Percentiles rank a stretch among this genome's conserved stretches.
Evolutionary conservation across 2,797 vertebrate species (phyloP).

Genomic region (Philypnodon macrostomus): DNA sequence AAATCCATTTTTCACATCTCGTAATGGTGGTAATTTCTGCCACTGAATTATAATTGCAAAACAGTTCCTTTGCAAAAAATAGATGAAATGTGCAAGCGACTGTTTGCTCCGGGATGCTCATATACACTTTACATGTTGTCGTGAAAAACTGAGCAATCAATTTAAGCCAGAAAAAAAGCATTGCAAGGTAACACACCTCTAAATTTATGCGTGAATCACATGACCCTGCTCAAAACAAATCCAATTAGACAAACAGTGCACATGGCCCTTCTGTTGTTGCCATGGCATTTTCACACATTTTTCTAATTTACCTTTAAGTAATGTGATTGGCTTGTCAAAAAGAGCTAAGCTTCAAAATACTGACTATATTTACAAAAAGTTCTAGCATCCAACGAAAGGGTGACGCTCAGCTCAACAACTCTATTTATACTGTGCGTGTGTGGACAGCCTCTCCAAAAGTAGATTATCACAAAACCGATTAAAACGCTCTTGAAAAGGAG

Average conservation of each 20-base stretch:
- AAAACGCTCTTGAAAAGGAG: slow-evolving; percentile 55
- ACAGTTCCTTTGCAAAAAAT: slow-evolving; percentile 2
- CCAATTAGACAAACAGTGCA: slow-evolving; percentile 37
- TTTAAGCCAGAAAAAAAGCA: neutral
- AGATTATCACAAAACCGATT: slow-evolving; percentile 42
- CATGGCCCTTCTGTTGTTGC: slow-evolving; percentile 52
- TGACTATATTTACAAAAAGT: slow-evolving; percentile 33
- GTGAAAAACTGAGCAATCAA: slow-evolving; percentile 10
- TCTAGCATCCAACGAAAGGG: slow-evolving; percentile 37
- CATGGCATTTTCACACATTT: slow-evolving; percentile 64
- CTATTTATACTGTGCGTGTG: slow-evolving; percentile 67
- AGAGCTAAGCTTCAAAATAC: slow-evolving; percentile 32
- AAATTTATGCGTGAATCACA: neutral
- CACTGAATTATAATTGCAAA: slow-evolving; percentile 12
- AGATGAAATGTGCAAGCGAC: neutral
- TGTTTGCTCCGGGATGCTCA: neutral
- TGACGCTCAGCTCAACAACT: slow-evolving; percentile 55
- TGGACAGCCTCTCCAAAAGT: too few species aligned
- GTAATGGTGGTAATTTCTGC: slow-evolving; percentile 6
- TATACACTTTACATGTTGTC: too few species aligned
- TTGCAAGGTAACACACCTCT: slow-evolving; percentile 2
- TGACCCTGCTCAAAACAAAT: slow-evolving; percentile 40
- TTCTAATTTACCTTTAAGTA: slow-evolving; percentile 51
- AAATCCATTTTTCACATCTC: slow-evolving; percentile 10
- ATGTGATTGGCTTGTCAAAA: slow-evolving; percentile 32